These are phyloP conservation scores for Brachyhypopomus occidentalis DNA, from an alignment of 2,113 vertebrate genomes.

Conservation along the genomic window DNA sequence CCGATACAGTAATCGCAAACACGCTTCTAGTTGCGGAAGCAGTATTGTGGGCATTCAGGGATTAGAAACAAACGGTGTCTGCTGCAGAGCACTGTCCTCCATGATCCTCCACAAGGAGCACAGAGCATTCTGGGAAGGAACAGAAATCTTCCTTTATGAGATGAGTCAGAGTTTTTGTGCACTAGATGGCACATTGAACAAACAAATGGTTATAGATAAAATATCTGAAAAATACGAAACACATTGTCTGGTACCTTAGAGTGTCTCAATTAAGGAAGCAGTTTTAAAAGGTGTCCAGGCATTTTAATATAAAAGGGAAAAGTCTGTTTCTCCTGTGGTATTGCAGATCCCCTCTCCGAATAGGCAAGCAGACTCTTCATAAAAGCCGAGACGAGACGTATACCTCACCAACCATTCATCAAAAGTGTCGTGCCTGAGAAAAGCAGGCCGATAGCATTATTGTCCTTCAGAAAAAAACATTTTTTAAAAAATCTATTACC, in stretches of 20 bases:
- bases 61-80: slow-evolving; percentile 20
- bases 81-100: slow-evolving; percentile 21
- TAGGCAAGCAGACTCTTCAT: slow-evolving; percentile 50
- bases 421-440: slow-evolving; percentile 32
- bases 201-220: slow-evolving; percentile 44
- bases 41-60: background rate
- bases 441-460: slow-evolving; percentile 60
- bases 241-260: background rate
- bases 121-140: slow-evolving; percentile 4
- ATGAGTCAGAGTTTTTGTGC: slow-evolving; percentile 35
- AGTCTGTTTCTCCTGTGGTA: background rate
- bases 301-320: slow-evolving; percentile 6
- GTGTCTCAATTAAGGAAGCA: slow-evolving; percentile 34
- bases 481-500: slow-evolving; percentile 51
- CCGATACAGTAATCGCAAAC: background rate
- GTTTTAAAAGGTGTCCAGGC: slow-evolving; percentile 3
- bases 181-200: slow-evolving; percentile 48
- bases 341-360: background rate
- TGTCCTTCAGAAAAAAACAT: slow-evolving; percentile 59
- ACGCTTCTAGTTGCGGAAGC: slow-evolving; percentile 4
- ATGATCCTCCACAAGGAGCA: slow-evolving; percentile 36
- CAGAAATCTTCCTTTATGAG: slow-evolving; percentile 27
- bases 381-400: slow-evolving; percentile 54
- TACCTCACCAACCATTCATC: slow-evolving; percentile 43
- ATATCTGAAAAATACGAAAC: background rate